phyloP scores from a whole-genome alignment of 2,113 vertebrate genomes.

The Hirundichthys speculiger region DNA sequence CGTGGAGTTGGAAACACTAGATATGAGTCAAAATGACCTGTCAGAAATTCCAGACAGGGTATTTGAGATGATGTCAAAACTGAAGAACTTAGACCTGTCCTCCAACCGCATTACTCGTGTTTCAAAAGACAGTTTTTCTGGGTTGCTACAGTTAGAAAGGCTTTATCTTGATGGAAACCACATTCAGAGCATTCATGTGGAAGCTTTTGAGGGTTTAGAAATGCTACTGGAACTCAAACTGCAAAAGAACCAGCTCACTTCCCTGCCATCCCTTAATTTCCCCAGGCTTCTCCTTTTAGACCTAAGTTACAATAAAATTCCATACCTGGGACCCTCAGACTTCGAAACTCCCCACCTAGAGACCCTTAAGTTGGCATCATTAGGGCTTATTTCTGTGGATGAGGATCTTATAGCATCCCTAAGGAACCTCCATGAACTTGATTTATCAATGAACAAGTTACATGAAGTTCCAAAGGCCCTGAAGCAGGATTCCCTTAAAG shows the following conservation, averaged over 20 bases:
- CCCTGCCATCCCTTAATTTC: slow-evolving; percentile 80
- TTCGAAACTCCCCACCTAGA: slow-evolving; percentile 85
- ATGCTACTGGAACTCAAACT: slow-evolving; percentile 91
- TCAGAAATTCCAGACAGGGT: slow-evolving; percentile 81
- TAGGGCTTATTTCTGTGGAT: slow-evolving; percentile 82
- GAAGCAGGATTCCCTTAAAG: slow-evolving; percentile 75
- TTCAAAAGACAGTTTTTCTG: slow-evolving; percentile 88
- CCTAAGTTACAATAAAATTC: slow-evolving; percentile 87
- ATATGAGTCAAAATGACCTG: slow-evolving; percentile 90
- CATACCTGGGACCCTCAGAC: slow-evolving; percentile 67
- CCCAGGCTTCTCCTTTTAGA: slow-evolving; percentile 89
- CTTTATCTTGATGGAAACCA: slow-evolving; percentile 89
- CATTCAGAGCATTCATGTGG: slow-evolving; percentile 85
- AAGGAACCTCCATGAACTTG: slow-evolving; percentile 88
- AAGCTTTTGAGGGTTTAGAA: slow-evolving; percentile 85
- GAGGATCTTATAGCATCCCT: slow-evolving; percentile 84
- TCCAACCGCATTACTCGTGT: slow-evolving; percentile 88
- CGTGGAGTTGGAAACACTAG: slow-evolving; percentile 82
- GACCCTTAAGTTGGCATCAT: slow-evolving; percentile 83
- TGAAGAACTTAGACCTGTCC: slow-evolving; percentile 90
- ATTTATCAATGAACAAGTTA: slow-evolving; percentile 88
- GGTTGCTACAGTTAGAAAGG: slow-evolving; percentile 87
- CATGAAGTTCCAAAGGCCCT: slow-evolving; percentile 76
- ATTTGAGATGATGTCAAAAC: slow-evolving; percentile 84
- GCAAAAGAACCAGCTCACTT: slow-evolving; percentile 85